phyloP scores from a whole-genome alignment of 2,797 vertebrate genomes.

The Euthynnus affinis region DNA sequence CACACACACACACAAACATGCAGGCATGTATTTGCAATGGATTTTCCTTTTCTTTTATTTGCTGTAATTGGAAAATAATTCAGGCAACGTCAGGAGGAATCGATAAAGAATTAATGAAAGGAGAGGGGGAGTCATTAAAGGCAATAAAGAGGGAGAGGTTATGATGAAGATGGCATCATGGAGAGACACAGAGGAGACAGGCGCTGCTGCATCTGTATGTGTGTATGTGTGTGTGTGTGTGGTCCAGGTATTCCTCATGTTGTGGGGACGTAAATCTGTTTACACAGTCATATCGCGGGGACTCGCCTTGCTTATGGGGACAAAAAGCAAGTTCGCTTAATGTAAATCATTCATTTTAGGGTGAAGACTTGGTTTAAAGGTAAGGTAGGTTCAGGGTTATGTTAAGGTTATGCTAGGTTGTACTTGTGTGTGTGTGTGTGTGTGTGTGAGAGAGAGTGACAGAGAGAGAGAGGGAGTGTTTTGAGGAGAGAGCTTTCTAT shows the following conservation, averaged over 20 bases:
- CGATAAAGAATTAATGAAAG: conserved; percentile 91
- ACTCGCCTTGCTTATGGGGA: too few relatives aligned
- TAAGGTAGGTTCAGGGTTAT: too few relatives aligned
- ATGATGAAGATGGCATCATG: conserved; percentile 87
- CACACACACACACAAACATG: conserved; percentile 29
- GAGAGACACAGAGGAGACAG: conserved; percentile 81
- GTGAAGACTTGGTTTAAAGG: too few relatives aligned
- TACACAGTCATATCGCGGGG: too few relatives aligned
- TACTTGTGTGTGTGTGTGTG: conserved; percentile 33
- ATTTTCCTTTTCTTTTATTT: conserved; percentile 84
- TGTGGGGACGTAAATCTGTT: too few relatives aligned
- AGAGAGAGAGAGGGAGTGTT: not conserved
- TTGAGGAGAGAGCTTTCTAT: too few relatives aligned
- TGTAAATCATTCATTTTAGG: too few relatives aligned
- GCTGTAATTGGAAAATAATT: conserved; percentile 90
- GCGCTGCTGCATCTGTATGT: conserved; percentile 31
- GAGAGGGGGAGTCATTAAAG: conserved; percentile 88
- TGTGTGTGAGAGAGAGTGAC: not conserved
- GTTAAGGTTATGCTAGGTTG: too few relatives aligned
- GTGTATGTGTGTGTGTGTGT: conserved; percentile 26
- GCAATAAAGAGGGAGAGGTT: conserved; percentile 86
- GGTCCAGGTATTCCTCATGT: not conserved
- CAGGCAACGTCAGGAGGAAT: conserved; percentile 84
- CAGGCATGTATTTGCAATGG: conserved; percentile 67
- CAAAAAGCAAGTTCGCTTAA: too few relatives aligned